Conservation (phyloP, 2,888 invertebrate species). For the Steromphala cineraria region DNA sequence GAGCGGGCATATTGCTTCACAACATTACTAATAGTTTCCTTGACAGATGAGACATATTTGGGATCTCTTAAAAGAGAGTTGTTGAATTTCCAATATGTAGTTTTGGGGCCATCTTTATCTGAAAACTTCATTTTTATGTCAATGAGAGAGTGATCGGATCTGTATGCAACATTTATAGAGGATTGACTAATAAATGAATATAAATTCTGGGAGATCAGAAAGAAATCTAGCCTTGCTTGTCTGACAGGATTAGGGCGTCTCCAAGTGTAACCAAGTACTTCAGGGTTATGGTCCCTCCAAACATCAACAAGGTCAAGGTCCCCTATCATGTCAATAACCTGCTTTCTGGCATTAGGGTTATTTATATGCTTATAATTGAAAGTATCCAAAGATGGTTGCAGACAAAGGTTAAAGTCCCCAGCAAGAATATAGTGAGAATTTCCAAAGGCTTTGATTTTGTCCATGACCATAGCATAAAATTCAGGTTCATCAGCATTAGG, state of each 20-base stretch:
- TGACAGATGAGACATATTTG: not conserved
- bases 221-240: slow-evolving; percentile 24
- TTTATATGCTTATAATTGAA: not conserved
- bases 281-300: not conserved
- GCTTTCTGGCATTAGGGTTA: not conserved
- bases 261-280: slow-evolving; percentile 13
- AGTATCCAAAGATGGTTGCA: not conserved
- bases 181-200: not conserved
- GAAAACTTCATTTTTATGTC: not conserved
- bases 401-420: slow-evolving; percentile 14
- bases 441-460: not conserved
- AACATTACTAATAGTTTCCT: not conserved
- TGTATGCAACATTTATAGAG: slow-evolving; percentile 13
- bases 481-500: slow-evolving; percentile 22
- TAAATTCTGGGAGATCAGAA: not conserved
- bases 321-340: not conserved
- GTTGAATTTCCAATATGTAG: slow-evolving; percentile 26
- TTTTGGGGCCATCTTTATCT: not conserved
- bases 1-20: not conserved
- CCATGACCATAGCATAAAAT: slow-evolving; percentile 2
- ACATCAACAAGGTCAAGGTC: not conserved
- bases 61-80: slow-evolving; percentile 17
- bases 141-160: slow-evolving; percentile 20
- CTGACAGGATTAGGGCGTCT: not conserved
- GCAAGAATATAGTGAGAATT: not conserved